phyloP scores from a whole-genome alignment of 2,888 invertebrate species.

The Amphipyra berbera region DNA sequence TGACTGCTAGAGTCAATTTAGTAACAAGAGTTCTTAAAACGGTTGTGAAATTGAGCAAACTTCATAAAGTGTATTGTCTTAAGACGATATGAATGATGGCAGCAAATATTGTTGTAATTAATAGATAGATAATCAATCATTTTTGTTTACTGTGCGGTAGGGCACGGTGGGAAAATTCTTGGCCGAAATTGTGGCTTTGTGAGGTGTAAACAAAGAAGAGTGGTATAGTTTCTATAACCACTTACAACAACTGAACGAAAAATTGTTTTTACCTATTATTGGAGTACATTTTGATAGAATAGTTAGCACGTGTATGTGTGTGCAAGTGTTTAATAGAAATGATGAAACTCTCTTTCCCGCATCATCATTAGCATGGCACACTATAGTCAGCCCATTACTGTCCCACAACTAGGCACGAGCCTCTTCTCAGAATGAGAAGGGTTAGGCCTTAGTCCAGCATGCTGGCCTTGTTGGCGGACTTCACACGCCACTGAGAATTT shows the following conservation, averaged over 20 bases:
- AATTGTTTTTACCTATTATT: too few species aligned
- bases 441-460: too few species aligned
- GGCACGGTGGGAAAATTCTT: constrained; percentile 32
- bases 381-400: too few species aligned
- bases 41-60: constrained; percentile 48
- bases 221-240: constrained; percentile 14
- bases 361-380: too few species aligned
- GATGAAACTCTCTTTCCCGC: too few species aligned
- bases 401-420: too few species aligned
- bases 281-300: too few species aligned
- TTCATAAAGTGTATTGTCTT: constrained; percentile 63
- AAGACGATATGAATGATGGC: constrained; percentile 63
- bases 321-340: too few species aligned
- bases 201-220: constrained; percentile 29
- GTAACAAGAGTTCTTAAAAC: constrained; percentile 45
- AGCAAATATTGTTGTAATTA: constrained; percentile 80
- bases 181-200: constrained; percentile 20
- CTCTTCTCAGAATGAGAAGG: too few species aligned
- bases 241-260: not conserved
- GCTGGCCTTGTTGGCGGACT: too few species aligned
- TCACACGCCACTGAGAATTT: too few species aligned
- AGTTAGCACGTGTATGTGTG: too few species aligned
- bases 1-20: constrained; percentile 55
- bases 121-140: constrained; percentile 78
- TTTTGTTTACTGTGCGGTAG: constrained; percentile 64